Evolutionary conservation across 2,113 vertebrate species (phyloP), one percentile per base, ranked within the genome.

Genomic region (Nipponia nippon): DNA sequence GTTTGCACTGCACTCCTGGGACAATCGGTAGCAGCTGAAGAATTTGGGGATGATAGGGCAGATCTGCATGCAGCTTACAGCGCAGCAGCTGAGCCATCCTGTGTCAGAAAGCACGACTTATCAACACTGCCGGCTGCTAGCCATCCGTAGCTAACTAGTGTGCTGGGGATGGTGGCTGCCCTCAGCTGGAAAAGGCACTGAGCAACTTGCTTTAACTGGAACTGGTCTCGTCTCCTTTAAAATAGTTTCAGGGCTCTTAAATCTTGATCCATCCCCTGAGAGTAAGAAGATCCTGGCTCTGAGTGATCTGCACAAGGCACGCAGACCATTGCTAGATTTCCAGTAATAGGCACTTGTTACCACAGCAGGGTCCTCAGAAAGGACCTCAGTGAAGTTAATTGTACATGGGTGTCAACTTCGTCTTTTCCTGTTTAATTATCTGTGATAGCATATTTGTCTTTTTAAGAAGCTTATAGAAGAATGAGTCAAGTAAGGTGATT

Each of bases 131-230:
- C 2, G 2, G 2, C 7, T 36, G 55, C 32, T 49, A 56, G 49
- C 1, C 1, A n/a, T 10, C 30, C 3, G 11, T 21, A 42, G 25
- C 40, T 70, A 49, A 65, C 2, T 19, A 26, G 13, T 8, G 7
- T 50, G 18, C 32, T 62, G 40, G 18, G 25, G 30, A n/a, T 11
- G 36, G n/a, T 42, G 65, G 25, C 17, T 20, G 40, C 46, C 25
- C 50, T 89, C 3, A 1, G 26, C 50, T 53, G 13, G 16, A 83
- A 75, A 76, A 80, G 29, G 18, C 66, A 46, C 56, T 36, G 46
- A 52, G 32, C 32, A 91, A 61, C 32, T 76, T 79, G 11, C 17
- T 84, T 42, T 25, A 66, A n/a, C 58, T 71, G 47, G 29, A 94
- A 52, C 50, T 52, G 20, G 7, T 52, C 40, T 77, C 30, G 47